These are phyloP conservation scores for Percopsis omiscomaycus DNA, from an alignment of 2,797 vertebrate genomes.

Conservation along the genomic window DNA sequence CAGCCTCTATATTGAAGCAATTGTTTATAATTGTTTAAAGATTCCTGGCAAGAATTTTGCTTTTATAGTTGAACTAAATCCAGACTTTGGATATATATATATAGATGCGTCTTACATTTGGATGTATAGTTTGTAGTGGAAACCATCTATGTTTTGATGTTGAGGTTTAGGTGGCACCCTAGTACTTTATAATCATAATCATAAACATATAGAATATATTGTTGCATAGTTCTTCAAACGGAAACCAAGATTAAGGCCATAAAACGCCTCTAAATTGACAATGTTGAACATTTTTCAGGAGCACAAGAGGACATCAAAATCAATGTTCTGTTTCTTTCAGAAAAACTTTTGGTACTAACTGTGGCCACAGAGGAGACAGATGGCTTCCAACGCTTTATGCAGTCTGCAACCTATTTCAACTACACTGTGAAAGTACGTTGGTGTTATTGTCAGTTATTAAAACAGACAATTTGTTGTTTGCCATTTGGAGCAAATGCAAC, in stretches of 20 bases:
- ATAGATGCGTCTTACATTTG: conserved; percentile 39
- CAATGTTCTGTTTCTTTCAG: conserved; percentile 66
- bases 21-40: conserved; percentile 25
- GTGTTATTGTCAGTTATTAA: neutral
- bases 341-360: conserved; percentile 90
- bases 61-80: conserved; percentile 40
- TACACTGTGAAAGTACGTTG: conserved; percentile 91
- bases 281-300: neutral
- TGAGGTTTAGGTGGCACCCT: conserved; percentile 67
- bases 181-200: conserved; percentile 44
- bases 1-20: conserved; percentile 32
- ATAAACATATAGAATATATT: conserved; percentile 37
- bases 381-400: conserved; percentile 93
- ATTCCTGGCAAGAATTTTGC: conserved; percentile 31
- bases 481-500: neutral
- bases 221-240: conserved; percentile 34
- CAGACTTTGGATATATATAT: conserved; percentile 12
- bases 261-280: conserved; percentile 9
- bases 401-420: conserved; percentile 91
- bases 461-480: neutral
- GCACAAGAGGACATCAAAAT: conserved; percentile 18
- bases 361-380: conserved; percentile 93
- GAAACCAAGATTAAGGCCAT: conserved; percentile 35
- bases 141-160: conserved; percentile 65
- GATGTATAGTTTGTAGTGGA: conserved; percentile 31